Evolutionary conservation across 2,113 vertebrate genomes (phyloP).

Genomic region (Xiphophorus couchianus): DNA sequence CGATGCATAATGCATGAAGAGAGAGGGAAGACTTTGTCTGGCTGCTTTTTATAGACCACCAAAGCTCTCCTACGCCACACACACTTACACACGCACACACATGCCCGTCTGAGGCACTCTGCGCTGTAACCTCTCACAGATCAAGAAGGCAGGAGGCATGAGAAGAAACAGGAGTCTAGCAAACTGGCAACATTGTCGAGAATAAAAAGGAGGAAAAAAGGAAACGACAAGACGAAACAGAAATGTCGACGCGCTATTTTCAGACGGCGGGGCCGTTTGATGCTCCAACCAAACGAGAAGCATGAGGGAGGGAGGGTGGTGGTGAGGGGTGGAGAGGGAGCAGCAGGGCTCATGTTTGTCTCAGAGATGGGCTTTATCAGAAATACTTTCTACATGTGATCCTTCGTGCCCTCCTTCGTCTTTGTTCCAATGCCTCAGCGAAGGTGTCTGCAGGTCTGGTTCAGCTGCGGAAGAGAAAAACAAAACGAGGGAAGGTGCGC

Average conservation of each 20-base stretch:
- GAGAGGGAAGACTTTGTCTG: constrained; percentile 93
- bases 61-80: constrained; percentile 45
- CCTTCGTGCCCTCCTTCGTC: constrained; percentile 55
- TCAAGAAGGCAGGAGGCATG: constrained; percentile 72
- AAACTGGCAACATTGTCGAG: constrained; percentile 75
- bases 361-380: constrained; percentile 69
- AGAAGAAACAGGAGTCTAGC: constrained; percentile 75
- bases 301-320: neutral
- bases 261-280: constrained; percentile 69
- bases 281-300: constrained; percentile 52
- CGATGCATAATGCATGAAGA: constrained; percentile 98
- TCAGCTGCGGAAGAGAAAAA: constrained; percentile 37
- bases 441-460: constrained; percentile 56
- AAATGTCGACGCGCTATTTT: constrained; percentile 78
- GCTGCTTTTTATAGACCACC: constrained; percentile 93
- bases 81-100: constrained; percentile 8
- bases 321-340: constrained; percentile 19
- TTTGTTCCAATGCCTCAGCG: constrained; percentile 56
- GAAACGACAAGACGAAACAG: constrained; percentile 58
- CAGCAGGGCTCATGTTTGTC: constrained; percentile 59
- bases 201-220: constrained; percentile 27
- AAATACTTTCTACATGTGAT: constrained; percentile 70
- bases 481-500: neutral
- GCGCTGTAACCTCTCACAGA: constrained; percentile 81
- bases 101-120: constrained; percentile 60